These are phyloP conservation scores for Drosophila ustulata DNA, from an alignment of 2,888 invertebrate species.

Conservation along the genomic window DNA sequence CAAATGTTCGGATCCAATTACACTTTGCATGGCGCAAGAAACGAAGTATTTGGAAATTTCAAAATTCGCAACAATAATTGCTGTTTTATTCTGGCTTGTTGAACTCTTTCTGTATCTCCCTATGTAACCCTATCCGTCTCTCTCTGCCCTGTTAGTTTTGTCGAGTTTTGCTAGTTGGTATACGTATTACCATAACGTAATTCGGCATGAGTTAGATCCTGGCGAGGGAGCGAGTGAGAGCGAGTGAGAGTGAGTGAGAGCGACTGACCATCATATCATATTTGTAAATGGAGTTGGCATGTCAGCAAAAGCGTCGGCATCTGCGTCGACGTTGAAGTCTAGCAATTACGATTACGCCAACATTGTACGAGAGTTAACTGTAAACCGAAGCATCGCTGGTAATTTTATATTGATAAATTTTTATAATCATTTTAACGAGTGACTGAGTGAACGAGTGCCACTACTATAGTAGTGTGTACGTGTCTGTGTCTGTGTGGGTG, in stretches of 20 bases:
- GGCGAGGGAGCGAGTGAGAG: neutral
- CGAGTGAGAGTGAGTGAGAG: slow-evolving; percentile 1
- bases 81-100: neutral
- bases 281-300: slow-evolving; percentile 57
- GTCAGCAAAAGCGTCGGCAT: slow-evolving; percentile 17
- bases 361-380: slow-evolving; percentile 62
- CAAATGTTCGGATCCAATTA: slow-evolving; percentile 34
- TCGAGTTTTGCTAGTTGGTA: slow-evolving; percentile 26
- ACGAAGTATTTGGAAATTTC: slow-evolving; percentile 41
- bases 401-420: slow-evolving; percentile 81
- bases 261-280: slow-evolving; percentile 10
- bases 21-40: slow-evolving; percentile 28
- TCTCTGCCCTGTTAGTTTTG: neutral
- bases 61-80: slow-evolving; percentile 49
- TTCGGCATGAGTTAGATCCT: slow-evolving; percentile 47
- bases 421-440: slow-evolving; percentile 80
- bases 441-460: slow-evolving; percentile 66
- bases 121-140: neutral
- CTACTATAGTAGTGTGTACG: slow-evolving; percentile 9
- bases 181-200: slow-evolving; percentile 33
- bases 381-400: slow-evolving; percentile 68
- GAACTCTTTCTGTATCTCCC: neutral
- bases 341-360: slow-evolving; percentile 69
- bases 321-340: slow-evolving; percentile 45
- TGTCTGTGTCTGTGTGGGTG: slow-evolving; percentile 13